A percentile compares a stretch with the other conserved stretches of the same genome.
Evolutionary conservation across 1,140 invertebrate genomes (phyloP).

Genomic region (Bicyclus anynana): DNA sequence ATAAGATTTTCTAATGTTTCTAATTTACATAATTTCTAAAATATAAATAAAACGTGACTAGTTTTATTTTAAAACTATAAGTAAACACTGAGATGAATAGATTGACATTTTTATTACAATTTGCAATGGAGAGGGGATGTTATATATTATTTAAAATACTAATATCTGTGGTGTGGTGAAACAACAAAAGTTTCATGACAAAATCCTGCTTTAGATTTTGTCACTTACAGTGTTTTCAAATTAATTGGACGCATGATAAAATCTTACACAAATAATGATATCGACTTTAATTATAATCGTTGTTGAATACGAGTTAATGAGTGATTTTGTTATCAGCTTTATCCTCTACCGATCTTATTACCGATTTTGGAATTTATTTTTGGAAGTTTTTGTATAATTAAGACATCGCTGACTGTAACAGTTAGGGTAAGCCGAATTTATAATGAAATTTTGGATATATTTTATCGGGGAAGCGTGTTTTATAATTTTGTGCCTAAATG

Average conservation of each 20-base stretch:
- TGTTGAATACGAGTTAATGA: conserved; percentile 28
- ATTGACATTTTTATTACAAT: too few species aligned
- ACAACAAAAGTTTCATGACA: background rate
- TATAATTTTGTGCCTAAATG: background rate
- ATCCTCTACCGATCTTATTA: conserved; percentile 15
- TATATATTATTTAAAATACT: too few species aligned
- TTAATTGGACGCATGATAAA: conserved; percentile 10
- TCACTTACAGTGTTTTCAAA: background rate
- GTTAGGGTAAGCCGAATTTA: conserved; percentile 2
- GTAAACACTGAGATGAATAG: too few species aligned
- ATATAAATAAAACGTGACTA: too few species aligned
- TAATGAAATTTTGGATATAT: background rate
- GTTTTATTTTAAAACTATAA: too few species aligned
- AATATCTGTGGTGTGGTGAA: too few species aligned
- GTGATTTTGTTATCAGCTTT: conserved; percentile 9
- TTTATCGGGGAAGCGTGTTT: background rate
- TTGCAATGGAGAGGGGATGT: too few species aligned
- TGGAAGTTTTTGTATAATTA: conserved; percentile 8
- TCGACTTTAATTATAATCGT: conserved; percentile 30
- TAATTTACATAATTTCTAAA: too few species aligned
- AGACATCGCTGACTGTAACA: conserved; percentile 1
- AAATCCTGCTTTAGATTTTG: background rate
- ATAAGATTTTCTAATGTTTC: too few species aligned
- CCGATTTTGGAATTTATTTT: conserved; percentile 14
- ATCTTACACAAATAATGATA: conserved; percentile 32